Base-by-base conservation (phyloP, 30 jellyfish, hydroid and myxozoan genomes). In the Aurelia aurita region DNA sequence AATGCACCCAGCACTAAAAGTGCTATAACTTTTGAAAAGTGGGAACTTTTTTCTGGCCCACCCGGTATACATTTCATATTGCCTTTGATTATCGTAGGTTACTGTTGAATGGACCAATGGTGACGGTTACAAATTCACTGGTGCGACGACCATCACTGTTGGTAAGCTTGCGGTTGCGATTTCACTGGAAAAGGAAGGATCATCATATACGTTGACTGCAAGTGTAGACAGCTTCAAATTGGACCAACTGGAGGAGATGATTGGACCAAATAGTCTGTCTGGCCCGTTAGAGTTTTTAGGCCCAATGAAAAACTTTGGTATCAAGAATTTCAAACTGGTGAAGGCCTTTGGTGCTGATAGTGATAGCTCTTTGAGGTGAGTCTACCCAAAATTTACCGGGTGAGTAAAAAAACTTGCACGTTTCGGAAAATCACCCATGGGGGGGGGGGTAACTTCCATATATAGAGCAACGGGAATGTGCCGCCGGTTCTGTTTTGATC, bases 241-340 rank as follows among this genome's bases (percentile, higher is more conserved):
- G 60, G 46, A 64, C 35, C 70, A 79, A 34, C 71, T 79, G 10
- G 67, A 79, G 72, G 90, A 65, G 35, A 34, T 79, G 78, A 79
- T 66, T 31, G 90, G 90, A 5, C 57, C 2, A 25, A 61, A 29
- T 28, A 62, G 68, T 9, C 45, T 79, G 4, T 28, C 64, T 12
- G 60, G 35, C 7, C 12, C 23, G 34, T 47, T 64, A 10, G 23
- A 39, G 10, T 58, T 79, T 20, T 39, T 79, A 28, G 90, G 90
- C 25, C 26, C 68, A 16, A 9, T 79, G 21, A 62, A 68, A 18
- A 58, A 79, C 49, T 79, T 79, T 49, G 90, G 90, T 0, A 79
- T 79, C 26, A 79, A 79, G 49, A 82, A 79, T 65, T 79, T 79
- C 68, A 65, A 43, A 21, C 19, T 79, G 32, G 74, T 62, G 35